phyloP scores from a whole-genome alignment of 2,888 invertebrate species.

The Microchrysa polita region DNA sequence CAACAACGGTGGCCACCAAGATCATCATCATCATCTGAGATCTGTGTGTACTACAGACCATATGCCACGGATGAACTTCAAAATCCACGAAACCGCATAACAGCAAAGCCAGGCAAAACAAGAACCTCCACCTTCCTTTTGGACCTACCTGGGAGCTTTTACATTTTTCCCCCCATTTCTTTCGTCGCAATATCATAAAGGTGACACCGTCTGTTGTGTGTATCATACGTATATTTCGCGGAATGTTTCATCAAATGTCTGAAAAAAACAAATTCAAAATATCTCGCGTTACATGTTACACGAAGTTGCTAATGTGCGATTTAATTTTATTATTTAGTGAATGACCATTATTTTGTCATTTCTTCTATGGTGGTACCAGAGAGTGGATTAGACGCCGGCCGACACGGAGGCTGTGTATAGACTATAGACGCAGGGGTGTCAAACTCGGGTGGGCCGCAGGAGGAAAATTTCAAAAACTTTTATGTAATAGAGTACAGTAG shows the following conservation, averaged over 20 bases:
- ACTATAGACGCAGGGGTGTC: too few relatives aligned
- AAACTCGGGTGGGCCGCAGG: too few relatives aligned
- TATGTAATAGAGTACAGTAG: too few relatives aligned
- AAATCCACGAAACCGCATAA: background rate
- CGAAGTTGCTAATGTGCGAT: slow-evolving; percentile 26
- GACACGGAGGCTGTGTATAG: background rate
- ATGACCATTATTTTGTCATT: background rate
- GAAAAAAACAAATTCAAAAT: background rate
- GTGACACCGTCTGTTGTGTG: too few relatives aligned
- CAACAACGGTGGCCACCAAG: too few relatives aligned
- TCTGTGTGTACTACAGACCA: too few relatives aligned
- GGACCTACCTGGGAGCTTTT: background rate
- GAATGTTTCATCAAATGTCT: background rate
- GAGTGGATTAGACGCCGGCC: background rate
- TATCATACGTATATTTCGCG: slow-evolving; percentile 3
- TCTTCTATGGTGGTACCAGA: background rate
- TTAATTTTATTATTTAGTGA: slow-evolving; percentile 33
- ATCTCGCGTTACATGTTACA: slow-evolving; percentile 26
- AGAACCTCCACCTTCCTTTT: background rate
- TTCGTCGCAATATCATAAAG: background rate
- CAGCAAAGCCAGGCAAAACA: background rate
- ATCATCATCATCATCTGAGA: too few relatives aligned
- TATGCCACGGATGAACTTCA: slow-evolving; percentile 5
- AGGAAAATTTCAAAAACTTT: too few relatives aligned
- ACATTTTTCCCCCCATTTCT: background rate